These are phyloP conservation scores for Tauraco hartlaubi DNA, from an alignment of 2,797 vertebrate genomes.

Conservation along the genomic window DNA sequence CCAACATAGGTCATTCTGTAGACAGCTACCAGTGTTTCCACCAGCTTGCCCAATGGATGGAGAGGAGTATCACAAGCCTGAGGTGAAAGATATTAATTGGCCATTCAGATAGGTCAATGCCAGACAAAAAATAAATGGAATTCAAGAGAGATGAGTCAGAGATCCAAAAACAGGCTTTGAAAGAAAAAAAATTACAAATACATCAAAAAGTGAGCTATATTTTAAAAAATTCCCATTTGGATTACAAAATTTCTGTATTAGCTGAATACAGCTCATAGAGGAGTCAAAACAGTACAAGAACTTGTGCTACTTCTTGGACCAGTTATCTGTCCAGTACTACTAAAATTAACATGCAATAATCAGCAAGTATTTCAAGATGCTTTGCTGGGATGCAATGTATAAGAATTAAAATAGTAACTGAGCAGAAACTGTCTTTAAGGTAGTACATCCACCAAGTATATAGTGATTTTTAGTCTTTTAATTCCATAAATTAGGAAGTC, in stretches of 20 bases:
- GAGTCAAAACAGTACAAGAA: neutral
- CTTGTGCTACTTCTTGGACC: neutral
- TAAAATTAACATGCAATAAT: neutral
- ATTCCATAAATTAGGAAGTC: neutral
- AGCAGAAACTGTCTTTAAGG: neutral
- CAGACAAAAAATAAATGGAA: neutral
- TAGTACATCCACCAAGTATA: neutral
- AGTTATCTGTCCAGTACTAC: neutral
- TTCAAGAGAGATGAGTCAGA: neutral
- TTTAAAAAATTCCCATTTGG: neutral
- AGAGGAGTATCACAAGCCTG: slow-evolving; percentile 96
- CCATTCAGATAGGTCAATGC: neutral
- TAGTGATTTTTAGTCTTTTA: neutral
- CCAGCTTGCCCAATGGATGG: slow-evolving; percentile 92
- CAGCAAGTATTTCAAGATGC: neutral
- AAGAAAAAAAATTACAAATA: neutral
- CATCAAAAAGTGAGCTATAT: neutral
- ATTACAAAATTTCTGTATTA: neutral
- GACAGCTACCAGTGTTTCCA: slow-evolving; percentile 94
- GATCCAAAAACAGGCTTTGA: neutral
- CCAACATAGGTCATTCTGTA: slow-evolving; percentile 99
- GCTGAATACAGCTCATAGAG: neutral
- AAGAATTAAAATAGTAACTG: neutral
- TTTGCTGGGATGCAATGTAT: neutral
- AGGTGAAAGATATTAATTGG: neutral